These are phyloP conservation scores for Motacilla tschutschensis DNA, from an alignment of 2,113 vertebrate genomes.

Conservation along the genomic window DNA sequence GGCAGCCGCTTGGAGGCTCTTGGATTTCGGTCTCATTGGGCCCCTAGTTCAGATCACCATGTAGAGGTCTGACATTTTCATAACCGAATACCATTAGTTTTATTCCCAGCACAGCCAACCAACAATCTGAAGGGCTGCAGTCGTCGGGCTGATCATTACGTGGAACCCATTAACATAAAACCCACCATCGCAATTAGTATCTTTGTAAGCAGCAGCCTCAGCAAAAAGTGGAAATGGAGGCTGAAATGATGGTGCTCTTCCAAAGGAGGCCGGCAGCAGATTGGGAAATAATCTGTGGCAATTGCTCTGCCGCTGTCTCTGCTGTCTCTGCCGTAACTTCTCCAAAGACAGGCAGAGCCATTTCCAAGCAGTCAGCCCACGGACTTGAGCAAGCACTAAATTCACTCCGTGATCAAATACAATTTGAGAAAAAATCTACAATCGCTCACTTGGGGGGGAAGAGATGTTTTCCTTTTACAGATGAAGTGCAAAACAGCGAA, in stretches of 20 bases:
- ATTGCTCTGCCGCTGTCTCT: background rate
- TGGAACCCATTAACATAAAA: constrained; percentile 51
- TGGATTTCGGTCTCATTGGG: fast-evolving
- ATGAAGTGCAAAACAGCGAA: background rate
- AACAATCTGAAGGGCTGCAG: background rate
- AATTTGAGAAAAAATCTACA: background rate
- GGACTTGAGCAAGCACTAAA: background rate
- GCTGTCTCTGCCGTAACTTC: background rate
- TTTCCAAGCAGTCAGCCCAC: background rate
- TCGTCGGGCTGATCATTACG: constrained; percentile 4
- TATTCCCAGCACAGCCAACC: background rate
- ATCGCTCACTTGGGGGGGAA: background rate
- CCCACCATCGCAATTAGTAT: constrained; percentile 45
- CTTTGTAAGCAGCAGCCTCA: constrained; percentile 46
- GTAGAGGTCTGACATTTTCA: background rate
- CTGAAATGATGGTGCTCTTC: constrained; percentile 18
- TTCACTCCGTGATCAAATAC: background rate
- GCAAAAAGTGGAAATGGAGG: constrained; percentile 51
- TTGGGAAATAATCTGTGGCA: constrained; percentile 40
- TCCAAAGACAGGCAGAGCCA: background rate
- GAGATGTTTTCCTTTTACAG: background rate
- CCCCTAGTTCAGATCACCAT: background rate
- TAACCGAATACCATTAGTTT: background rate
- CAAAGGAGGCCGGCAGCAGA: background rate
- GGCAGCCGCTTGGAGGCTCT: fast-evolving